Base-by-base conservation (phyloP, 2,888 invertebrate genomes). In the Coecobrya sp. region DNA sequence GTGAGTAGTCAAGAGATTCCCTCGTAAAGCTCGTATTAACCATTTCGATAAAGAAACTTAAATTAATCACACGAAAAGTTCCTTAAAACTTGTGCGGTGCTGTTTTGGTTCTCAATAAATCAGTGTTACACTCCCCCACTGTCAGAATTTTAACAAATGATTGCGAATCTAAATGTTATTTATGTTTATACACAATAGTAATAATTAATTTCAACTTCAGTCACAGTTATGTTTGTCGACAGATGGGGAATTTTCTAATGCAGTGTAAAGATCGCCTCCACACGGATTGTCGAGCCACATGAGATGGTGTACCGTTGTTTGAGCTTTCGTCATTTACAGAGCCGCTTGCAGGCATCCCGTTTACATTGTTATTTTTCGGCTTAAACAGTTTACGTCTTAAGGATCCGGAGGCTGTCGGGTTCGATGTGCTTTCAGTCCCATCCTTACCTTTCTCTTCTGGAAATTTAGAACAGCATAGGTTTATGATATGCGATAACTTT, bases 191-290 rank as follows among this genome's bases (percentile, higher is more conserved):
- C 82, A 82, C 36, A 42, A 82, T 82, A 59, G 22, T 62, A 62
- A 82, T 30, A 42, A 11, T 82, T 82, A 82, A 82, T 82, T 82
- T 82, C 82, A 82, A 82, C 82, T 62, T 82, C 82, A 82, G 82
- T 82, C 82, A 82, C 84, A 73, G 79, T 87, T 89, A 94, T 52
- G 93, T 94, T 93, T 94, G 94, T 87, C 94, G 88, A 62, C 94
- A 94, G n/a, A 93, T 92, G 30, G 94, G 90, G 73, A 94, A 90
- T 81, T 94, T 94, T 10, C 94, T 91, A 81, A 92, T 88, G 85
- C 91, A 94, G n/a, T 94, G 93, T 49, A 94, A 84, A 52, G 93
- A 92, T 25, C 94, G 59, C 22, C 94, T 88, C 91, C 91, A 91
- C 55, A 91, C 82, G 25, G 91, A 91, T 86, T 91, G 91, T 91